Base-by-base conservation (phyloP, 2,797 vertebrate genomes). In the Adelosebastes latens region DNA sequence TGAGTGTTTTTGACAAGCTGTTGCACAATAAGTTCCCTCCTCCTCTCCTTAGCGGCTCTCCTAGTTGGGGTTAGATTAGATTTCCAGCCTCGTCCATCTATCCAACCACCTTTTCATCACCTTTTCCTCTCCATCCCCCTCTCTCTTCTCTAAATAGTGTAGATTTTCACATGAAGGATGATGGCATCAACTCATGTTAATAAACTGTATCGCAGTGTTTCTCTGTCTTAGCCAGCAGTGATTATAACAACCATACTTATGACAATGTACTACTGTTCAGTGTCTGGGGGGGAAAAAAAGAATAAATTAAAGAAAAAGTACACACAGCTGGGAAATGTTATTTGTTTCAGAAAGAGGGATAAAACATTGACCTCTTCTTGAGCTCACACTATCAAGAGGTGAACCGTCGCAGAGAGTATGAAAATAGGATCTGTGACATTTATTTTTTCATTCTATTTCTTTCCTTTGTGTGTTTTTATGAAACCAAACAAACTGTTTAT, bases 121-220 rank as follows among this genome's bases (percentile, higher is more conserved):
- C 49, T 76, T 32, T 68, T 13, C 65, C 29, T 22, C 62, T 59
- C 58, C 74, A 5, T 22, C 18, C 14, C 25, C 22, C 20, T 39
- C 22, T 31, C 4, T 0, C 55, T 39, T 46, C 58, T 66, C 34
- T 74, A 46, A 20, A 25, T 58, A 22, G 39, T 84, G 78, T 82
- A 74, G 58, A 75, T 90, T 86, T 91, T 87, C 89, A 91, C 91
- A 88, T 75, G 56, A 74, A 60, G 42, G n/a, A 75, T 64, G 66
- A 78, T 49, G 18, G 42, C 71, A 53, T 59, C 32, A n/a, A 55
- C 59, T 87, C 72, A 83, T 78, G 91, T 91, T 49, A 90, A 86
- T 90, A 87, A 32, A 75, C 58, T 72, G 72, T 81, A 29, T 63
- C 31, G 65, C 72, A 11, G 39, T 70, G 70, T 81, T 82, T 81